phyloP scores from a whole-genome alignment of 2,888 invertebrate species.

The Resseliella maxima region DNA sequence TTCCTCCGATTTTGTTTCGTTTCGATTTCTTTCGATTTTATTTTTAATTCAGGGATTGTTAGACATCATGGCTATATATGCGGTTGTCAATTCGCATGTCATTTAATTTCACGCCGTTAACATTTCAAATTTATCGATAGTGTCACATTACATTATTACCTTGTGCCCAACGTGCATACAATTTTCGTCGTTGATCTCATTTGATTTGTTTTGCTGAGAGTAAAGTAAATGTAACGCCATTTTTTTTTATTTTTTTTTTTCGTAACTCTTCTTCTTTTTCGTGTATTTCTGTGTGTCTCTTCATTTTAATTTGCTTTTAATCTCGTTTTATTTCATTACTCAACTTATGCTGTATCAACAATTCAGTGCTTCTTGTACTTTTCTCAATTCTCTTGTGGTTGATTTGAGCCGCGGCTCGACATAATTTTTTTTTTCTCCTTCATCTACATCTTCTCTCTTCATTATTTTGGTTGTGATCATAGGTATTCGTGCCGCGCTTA shows the following conservation, averaged over 20 bases:
- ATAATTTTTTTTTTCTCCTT: background rate
- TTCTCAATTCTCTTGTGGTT: background rate
- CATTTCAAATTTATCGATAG: slow-evolving; percentile 7
- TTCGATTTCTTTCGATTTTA: too few relatives aligned
- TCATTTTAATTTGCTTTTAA: slow-evolving; percentile 15
- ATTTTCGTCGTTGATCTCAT: slow-evolving; percentile 33
- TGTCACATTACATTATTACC: slow-evolving; percentile 34
- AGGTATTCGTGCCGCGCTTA: background rate
- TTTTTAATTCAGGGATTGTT: too few relatives aligned
- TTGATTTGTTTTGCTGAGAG: background rate
- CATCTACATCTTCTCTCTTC: background rate
- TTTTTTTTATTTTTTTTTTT: background rate
- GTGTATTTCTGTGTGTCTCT: too few relatives aligned
- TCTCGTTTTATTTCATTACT: background rate
- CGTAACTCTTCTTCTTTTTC: too few relatives aligned
- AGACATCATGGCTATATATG: background rate
- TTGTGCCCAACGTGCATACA: background rate
- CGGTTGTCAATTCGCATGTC: background rate
- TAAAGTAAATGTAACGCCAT: slow-evolving; percentile 19
- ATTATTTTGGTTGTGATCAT: background rate
- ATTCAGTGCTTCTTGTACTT: background rate
- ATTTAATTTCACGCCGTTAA: slow-evolving; percentile 2
- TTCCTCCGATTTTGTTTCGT: background rate
- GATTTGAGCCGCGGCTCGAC: background rate
- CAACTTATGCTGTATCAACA: background rate